Conservation (phyloP, 2,888 invertebrate species). For the Allophyes oxyacanthae region DNA sequence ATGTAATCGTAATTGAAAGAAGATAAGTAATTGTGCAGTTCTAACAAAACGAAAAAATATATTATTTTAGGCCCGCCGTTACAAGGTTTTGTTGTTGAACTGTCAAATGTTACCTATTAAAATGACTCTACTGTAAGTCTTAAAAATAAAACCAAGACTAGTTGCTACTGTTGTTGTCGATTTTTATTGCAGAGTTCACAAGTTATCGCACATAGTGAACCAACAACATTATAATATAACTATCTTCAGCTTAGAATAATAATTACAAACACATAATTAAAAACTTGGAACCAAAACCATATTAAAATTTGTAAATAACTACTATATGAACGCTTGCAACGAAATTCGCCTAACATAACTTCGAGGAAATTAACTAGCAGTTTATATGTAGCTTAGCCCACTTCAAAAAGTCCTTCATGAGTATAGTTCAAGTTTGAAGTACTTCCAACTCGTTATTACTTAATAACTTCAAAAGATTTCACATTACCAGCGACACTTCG, state of each 20-base stretch:
- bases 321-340: slow-evolving; percentile 16
- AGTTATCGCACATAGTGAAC: slow-evolving; percentile 1
- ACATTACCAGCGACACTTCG: slow-evolving; percentile 8
- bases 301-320: slow-evolving; percentile 2
- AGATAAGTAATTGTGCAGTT: too few relatives aligned
- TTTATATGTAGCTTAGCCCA: slow-evolving; percentile 33
- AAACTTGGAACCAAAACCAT: neutral
- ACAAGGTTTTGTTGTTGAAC: too few relatives aligned
- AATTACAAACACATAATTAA: neutral
- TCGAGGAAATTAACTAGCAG: slow-evolving; percentile 19
- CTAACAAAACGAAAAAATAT: too few relatives aligned
- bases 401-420: slow-evolving; percentile 28
- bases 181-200: too few relatives aligned
- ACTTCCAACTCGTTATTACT: slow-evolving; percentile 28
- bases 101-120: too few relatives aligned
- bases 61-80: too few relatives aligned
- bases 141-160: too few relatives aligned
- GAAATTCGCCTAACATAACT: slow-evolving; percentile 12
- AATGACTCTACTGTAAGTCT: too few relatives aligned
- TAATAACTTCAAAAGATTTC: slow-evolving; percentile 47
- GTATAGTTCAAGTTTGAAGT: slow-evolving; percentile 36
- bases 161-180: too few relatives aligned
- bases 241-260: neutral
- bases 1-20: too few relatives aligned
- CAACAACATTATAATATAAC: slow-evolving; percentile 5